Evolutionary conservation across 2,797 vertebrate species (phyloP).

Genomic region (Falco rusticolus): DNA sequence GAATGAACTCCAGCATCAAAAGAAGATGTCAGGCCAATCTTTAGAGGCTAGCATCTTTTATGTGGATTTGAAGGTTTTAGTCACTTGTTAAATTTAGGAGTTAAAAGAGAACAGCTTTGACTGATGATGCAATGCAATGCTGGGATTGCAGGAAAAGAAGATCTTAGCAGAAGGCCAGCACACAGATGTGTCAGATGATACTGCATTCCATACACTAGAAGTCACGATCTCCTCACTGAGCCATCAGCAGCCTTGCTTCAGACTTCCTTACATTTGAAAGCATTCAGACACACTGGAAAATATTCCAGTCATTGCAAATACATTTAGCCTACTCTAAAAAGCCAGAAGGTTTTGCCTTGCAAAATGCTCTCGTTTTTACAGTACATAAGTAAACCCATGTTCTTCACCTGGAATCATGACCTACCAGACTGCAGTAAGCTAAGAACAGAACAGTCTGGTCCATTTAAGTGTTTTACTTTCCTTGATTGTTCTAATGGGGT

Average conservation of each 20-base stretch:
- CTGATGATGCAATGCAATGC: conserved; percentile 47
- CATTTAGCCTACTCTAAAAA: conserved; percentile 26
- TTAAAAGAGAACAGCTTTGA: conserved; percentile 48
- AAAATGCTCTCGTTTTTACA: conserved; percentile 9
- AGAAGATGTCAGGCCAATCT: conserved; percentile 12
- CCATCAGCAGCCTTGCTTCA: background rate
- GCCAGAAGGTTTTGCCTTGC: background rate
- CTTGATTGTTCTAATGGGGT: background rate
- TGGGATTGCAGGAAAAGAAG: conserved; percentile 45
- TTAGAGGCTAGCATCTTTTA: conserved; percentile 27
- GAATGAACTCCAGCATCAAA: conserved; percentile 30
- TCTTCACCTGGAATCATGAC: background rate
- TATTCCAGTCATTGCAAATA: background rate
- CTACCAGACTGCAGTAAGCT: background rate
- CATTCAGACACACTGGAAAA: background rate
- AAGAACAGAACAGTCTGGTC: background rate
- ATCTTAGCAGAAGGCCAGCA: conserved; percentile 31
- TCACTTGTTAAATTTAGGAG: conserved; percentile 36
- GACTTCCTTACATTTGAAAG: conserved; percentile 43
- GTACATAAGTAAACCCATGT: background rate
- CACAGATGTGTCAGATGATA: conserved; percentile 54
- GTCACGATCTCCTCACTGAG: conserved; percentile 11
- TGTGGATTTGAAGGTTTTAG: conserved; percentile 49
- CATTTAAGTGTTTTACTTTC: background rate
- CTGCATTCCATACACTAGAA: conserved; percentile 50